phyloP scores from a whole-genome alignment of 1,140 invertebrate genomes.

The Ceratosolen solmsi region DNA sequence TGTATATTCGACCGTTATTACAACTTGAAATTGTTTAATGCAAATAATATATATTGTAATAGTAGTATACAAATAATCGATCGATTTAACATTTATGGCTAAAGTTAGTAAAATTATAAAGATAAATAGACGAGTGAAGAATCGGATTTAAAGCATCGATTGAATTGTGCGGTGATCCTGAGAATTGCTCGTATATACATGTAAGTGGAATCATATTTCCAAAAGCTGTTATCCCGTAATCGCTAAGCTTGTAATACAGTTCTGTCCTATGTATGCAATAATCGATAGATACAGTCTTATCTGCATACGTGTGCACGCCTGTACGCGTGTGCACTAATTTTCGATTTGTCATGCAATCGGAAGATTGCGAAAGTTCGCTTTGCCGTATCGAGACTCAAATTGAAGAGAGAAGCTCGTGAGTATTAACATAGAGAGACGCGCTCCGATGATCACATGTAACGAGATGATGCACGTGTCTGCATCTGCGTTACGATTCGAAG shows the following conservation, averaged over 20 bases:
- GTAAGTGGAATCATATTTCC: neutral
- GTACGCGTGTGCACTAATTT: neutral
- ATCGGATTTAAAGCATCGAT: neutral
- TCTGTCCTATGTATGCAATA: neutral
- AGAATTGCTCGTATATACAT: neutral
- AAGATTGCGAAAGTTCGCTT: neutral
- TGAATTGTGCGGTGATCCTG: neutral
- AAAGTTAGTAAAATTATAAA: too few species aligned
- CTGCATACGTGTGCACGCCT: neutral
- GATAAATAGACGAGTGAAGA: too few species aligned
- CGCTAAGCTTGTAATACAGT: neutral
- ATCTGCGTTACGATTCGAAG: neutral
- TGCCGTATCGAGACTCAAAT: neutral
- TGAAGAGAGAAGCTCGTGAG: neutral
- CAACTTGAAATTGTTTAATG: too few species aligned
- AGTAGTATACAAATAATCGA: too few species aligned
- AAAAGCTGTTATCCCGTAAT: neutral
- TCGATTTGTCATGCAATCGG: neutral
- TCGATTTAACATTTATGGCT: too few species aligned
- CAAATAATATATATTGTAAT: too few species aligned
- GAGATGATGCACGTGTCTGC: neutral
- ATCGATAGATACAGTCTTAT: neutral
- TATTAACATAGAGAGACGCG: neutral
- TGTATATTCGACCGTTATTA: too few species aligned
- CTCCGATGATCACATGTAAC: neutral